Base-by-base conservation (phyloP, 2,888 invertebrate species). In the Acrobasis repandana region DNA sequence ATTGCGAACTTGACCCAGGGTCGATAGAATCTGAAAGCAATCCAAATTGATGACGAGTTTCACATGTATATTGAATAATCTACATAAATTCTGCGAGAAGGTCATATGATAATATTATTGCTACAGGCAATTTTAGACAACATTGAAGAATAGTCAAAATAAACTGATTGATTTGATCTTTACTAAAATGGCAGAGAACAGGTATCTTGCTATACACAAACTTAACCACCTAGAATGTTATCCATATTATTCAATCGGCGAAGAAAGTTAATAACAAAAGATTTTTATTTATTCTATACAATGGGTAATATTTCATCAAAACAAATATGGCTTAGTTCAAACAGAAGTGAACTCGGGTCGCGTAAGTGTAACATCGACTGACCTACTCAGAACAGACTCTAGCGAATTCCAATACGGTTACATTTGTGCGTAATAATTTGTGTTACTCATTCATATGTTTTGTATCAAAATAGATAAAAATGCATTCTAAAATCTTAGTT, bases 321-420 rank as follows among this genome's bases (percentile, higher is more conserved):
- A 50, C 50, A 50, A 50, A 50, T 18, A 50, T 14, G 14, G 50
- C 28, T 50, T 50, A 51, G 51, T 51, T 51, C 50, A 50, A 50
- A 50, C 50, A 50, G 48, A 48, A 48, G n/a, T 11, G 14, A n/a
- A 28, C 16, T 36, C 48, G 33, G 36, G 16, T 57, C 34, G 28
- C 8, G 61, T 58, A 38, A 36, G 49, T 58, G 49, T 58, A 36
- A 49, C 64, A 68, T 64, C 67, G 33, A 60, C 62, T 73, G 79
- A 73, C 80, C 78, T 72, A 80, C 73, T 78, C 64, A 67, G 46
- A 63, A 66, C 76, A 76, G 73, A 77, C 72, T 66, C 69, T 50
- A 36, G 75, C 72, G 67, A 77, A 82, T 83, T 77, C 79, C 77
- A 70, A 71, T 75, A 72, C 68, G 74, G 72, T 75, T 77, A 72